phyloP scores from a whole-genome alignment of 2,888 invertebrate species.

The Apotomis capreana region DNA sequence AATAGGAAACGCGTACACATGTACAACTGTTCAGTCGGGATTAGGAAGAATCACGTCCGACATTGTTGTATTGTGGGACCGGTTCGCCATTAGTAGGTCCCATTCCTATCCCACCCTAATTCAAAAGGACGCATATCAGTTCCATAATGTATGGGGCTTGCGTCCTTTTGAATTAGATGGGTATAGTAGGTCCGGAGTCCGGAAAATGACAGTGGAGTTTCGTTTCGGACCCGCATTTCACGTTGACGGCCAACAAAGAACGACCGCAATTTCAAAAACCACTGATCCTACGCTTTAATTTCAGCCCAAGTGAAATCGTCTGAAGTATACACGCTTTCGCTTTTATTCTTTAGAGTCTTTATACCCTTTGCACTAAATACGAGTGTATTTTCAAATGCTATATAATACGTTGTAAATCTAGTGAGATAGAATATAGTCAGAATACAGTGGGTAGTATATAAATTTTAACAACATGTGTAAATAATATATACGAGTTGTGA shows the following conservation, averaged over 20 bases:
- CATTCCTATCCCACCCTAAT: too few species aligned
- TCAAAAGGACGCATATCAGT: too few species aligned
- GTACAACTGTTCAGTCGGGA: conserved; percentile 24
- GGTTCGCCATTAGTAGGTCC: conserved; percentile 44
- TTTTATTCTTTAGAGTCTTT: conserved; percentile 67
- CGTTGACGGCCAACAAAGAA: conserved; percentile 58
- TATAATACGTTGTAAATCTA: neutral
- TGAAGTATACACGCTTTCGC: conserved; percentile 77
- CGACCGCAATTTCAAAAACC: conserved; percentile 63
- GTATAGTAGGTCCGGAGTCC: neutral
- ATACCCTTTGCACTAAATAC: conserved; percentile 61
- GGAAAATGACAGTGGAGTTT: conserved; percentile 45
- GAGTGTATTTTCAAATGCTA: conserved; percentile 58
- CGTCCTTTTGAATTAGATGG: too few species aligned
- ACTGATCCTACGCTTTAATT: conserved; percentile 72
- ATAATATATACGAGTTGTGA: too few species aligned
- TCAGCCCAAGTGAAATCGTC: conserved; percentile 72
- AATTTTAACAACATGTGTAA: too few species aligned
- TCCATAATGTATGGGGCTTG: too few species aligned
- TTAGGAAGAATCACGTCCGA: conserved; percentile 34
- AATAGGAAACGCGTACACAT: conserved; percentile 19
- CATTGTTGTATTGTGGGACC: conserved; percentile 44
- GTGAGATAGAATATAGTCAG: neutral
- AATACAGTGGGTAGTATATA: too few species aligned
- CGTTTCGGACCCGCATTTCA: conserved; percentile 49